Evolutionary conservation across 2,113 vertebrate genomes (phyloP).

Genomic region (Sylvia atricapilla): DNA sequence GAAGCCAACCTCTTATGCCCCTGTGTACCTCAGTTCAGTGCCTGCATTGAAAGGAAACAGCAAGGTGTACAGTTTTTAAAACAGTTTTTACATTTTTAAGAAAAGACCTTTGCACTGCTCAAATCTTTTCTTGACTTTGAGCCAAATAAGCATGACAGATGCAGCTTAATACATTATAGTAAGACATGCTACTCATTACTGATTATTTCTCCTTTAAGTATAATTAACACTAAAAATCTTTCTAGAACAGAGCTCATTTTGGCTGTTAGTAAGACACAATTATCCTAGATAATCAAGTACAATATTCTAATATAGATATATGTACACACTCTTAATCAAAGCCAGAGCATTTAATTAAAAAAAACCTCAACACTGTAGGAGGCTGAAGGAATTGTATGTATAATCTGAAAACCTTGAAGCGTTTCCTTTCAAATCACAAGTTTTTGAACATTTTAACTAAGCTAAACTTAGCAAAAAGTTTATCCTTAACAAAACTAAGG

Average conservation of each 20-base stretch:
- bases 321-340: not conserved
- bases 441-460: not conserved
- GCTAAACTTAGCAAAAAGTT: too few species aligned
- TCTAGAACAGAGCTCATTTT: not conserved
- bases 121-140: not conserved
- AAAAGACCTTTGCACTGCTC: not conserved
- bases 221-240: not conserved
- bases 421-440: constrained; percentile 36
- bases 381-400: not conserved
- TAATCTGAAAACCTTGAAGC: not conserved
- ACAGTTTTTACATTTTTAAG: not conserved
- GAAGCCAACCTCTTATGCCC: fast-evolving
- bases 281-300: not conserved
- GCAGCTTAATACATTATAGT: not conserved
- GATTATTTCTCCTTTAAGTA: not conserved
- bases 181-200: not conserved
- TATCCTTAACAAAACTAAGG: not conserved
- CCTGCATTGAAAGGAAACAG: constrained; percentile 36
- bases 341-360: not conserved
- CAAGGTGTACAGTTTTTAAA: not conserved
- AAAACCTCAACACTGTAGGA: not conserved
- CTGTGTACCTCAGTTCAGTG: not conserved
- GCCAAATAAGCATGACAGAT: not conserved
- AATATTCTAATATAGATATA: not conserved
- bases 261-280: not conserved